phyloP scores from a whole-genome alignment of 2,888 invertebrate species.

The Hofmannophila pseudospretella region DNA sequence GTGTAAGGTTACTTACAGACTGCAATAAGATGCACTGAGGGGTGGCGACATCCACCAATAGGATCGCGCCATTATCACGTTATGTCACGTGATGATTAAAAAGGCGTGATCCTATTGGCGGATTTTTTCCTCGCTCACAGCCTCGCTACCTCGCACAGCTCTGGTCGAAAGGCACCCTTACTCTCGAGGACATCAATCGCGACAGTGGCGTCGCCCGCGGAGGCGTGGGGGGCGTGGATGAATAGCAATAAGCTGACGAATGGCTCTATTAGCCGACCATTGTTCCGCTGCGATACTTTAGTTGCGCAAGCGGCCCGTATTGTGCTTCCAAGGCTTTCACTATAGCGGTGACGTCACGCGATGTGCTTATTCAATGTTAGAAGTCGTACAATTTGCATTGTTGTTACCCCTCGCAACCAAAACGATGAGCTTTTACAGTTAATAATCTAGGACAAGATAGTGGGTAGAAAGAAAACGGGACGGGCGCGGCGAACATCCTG shows the following conservation, averaged over 20 bases:
- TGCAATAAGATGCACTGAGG: no score
- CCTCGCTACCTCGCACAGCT: no score
- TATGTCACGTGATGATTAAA: no score
- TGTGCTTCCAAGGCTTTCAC: conserved; percentile 69
- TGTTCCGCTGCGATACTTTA: conserved; percentile 60
- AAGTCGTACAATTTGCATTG: conserved; percentile 62
- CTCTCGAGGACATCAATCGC: conserved; percentile 62
- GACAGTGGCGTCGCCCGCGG: conserved; percentile 48
- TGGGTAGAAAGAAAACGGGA: no score
- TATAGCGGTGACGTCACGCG: conserved; percentile 55
- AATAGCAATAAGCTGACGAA: conserved; percentile 76
- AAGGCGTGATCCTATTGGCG: no score
- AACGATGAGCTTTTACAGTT: no score
- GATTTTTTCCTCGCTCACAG: no score
- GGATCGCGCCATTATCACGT: no score
- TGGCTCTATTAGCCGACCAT: conserved; percentile 74
- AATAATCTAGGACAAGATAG: no score
- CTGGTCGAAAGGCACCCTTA: conserved; percentile 7
- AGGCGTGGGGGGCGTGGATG: conserved; percentile 75
- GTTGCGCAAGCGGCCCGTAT: conserved; percentile 72
- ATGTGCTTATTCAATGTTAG: conserved; percentile 43
- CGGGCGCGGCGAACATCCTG: no score
- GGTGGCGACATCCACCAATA: neutral
- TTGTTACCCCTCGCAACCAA: conserved; percentile 44
- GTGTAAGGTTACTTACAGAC: no score